phyloP scores from a whole-genome alignment of 2,888 invertebrate species.

The Drosophila buzzatii region DNA sequence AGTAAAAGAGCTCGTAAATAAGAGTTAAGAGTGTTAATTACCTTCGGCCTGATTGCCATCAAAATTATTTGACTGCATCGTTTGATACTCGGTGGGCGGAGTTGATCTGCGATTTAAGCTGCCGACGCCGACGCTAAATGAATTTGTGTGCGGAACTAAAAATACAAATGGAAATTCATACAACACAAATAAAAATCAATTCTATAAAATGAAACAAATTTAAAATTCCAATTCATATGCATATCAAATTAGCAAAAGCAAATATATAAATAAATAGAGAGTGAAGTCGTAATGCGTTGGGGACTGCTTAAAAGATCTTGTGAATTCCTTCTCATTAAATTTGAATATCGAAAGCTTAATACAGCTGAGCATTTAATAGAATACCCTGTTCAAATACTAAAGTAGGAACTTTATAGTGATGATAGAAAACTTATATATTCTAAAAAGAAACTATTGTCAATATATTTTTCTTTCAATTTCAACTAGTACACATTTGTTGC shows the following conservation, averaged over 20 bases:
- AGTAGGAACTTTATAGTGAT: too few species aligned
- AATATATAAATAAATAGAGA: background rate
- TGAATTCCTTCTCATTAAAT: background rate
- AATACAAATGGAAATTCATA: conserved; percentile 43
- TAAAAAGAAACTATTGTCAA: too few species aligned
- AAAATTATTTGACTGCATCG: conserved; percentile 74
- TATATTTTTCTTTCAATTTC: too few species aligned
- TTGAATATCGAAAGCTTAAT: too few species aligned
- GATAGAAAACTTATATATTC: too few species aligned
- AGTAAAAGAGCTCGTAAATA: background rate
- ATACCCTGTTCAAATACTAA: too few species aligned
- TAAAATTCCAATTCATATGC: conserved; percentile 11
- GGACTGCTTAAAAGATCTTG: background rate
- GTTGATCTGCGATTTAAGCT: conserved; percentile 77
- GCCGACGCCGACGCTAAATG: conserved; percentile 72
- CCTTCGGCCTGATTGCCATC: conserved; percentile 82
- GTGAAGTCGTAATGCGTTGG: background rate
- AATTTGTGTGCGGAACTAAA: conserved; percentile 80
- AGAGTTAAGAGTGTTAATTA: conserved; percentile 61
- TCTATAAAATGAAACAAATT: conserved; percentile 10
- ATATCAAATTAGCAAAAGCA: conserved; percentile 10
- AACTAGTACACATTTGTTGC: too few species aligned
- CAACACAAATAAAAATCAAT: conserved; percentile 14
- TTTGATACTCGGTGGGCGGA: conserved; percentile 82
- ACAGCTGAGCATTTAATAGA: background rate